Percentiles rank a stretch among this genome's conserved stretches.
Conservation (phyloP, 2,113 vertebrate species). For the Natator depressus region DNA sequence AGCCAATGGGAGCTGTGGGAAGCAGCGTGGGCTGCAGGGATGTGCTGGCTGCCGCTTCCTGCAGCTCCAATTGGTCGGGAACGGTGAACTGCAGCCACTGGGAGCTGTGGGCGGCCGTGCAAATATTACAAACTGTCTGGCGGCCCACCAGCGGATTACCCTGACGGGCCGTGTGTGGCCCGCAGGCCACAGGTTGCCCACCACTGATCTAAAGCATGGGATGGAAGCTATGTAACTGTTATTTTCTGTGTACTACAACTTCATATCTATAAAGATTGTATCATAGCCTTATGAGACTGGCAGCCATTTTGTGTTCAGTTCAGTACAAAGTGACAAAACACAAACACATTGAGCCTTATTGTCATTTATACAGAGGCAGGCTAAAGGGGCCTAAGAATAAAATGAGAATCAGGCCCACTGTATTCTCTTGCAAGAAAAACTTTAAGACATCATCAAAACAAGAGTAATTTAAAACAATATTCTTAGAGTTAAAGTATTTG, state of each 20-base stretch:
- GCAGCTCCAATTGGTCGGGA: too few relatives aligned
- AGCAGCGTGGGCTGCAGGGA: too few relatives aligned
- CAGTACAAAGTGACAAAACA: neutral
- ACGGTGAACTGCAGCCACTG: too few relatives aligned
- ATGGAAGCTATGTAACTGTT: neutral
- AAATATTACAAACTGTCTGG: too few relatives aligned
- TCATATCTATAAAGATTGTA: neutral
- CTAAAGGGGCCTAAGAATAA: constrained; percentile 7
- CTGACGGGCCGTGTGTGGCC: too few relatives aligned
- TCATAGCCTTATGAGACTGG: neutral
- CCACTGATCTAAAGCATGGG: too few relatives aligned
- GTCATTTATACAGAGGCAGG: neutral
- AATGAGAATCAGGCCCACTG: neutral
- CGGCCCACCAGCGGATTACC: too few relatives aligned
- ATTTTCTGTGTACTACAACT: neutral
- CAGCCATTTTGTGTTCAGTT: neutral
- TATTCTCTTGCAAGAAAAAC: neutral
- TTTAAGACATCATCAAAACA: neutral
- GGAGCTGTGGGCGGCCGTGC: too few relatives aligned
- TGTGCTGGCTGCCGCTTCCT: too few relatives aligned
- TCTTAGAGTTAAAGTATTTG: neutral
- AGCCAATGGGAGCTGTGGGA: too few relatives aligned
- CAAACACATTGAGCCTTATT: neutral
- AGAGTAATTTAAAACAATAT: neutral
- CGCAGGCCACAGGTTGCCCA: too few relatives aligned